phyloP scores from a whole-genome alignment of 2,113 vertebrate genomes.

The Mobula birostris region DNA sequence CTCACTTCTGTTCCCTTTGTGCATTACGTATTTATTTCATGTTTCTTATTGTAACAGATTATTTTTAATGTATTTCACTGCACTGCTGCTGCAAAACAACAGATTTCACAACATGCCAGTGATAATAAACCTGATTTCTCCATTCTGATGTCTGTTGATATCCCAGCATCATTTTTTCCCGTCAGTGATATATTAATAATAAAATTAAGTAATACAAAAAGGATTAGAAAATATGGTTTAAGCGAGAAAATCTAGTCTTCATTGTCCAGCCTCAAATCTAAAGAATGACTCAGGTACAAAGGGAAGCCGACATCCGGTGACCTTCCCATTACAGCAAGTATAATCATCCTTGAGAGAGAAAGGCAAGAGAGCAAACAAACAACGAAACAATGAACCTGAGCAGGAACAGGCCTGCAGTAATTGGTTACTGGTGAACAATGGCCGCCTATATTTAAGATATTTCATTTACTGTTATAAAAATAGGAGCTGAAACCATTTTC shows the following conservation, averaged over 20 bases:
- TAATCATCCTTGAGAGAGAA: background rate
- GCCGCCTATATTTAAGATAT: background rate
- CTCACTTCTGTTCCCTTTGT: too few species aligned
- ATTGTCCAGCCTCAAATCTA: background rate
- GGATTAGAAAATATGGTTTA: too few species aligned
- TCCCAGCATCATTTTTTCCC: background rate
- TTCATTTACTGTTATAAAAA: conserved; percentile 3
- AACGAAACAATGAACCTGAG: conserved; percentile 11
- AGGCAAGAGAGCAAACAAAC: background rate
- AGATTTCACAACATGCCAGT: too few species aligned
- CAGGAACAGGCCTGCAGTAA: conserved; percentile 4
- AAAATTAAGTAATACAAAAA: background rate
- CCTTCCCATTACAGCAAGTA: background rate
- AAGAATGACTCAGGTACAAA: background rate
- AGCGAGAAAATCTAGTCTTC: too few species aligned
- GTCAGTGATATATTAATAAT: background rate
- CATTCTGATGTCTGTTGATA: background rate
- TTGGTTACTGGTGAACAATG: background rate
- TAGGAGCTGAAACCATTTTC: background rate
- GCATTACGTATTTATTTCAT: too few species aligned
- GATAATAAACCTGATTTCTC: too few species aligned
- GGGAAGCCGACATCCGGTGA: background rate
- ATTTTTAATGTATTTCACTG: too few species aligned
- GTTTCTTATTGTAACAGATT: too few species aligned
- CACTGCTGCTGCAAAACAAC: too few species aligned